Percentiles rank a stretch among this genome's conserved stretches.
phyloP scores from a whole-genome alignment of 2,113 vertebrate species.

The Solea solea region DNA sequence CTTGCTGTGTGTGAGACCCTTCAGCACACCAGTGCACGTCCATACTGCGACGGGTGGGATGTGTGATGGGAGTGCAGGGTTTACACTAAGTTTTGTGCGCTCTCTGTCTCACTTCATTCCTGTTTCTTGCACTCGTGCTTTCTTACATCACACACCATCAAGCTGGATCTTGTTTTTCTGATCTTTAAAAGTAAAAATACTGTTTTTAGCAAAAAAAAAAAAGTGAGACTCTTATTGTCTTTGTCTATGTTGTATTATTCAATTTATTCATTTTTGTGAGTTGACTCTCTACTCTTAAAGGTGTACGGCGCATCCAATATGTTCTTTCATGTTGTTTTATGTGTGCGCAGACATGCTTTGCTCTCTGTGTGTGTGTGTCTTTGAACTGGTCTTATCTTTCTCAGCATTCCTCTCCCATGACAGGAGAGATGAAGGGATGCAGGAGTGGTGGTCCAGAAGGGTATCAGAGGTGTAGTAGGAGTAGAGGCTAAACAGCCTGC shows the following conservation, averaged over 20 bases:
- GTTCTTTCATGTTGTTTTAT: constrained; percentile 28
- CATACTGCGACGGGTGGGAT: not conserved
- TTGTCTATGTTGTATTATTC: no score
- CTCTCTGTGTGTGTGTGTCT: constrained; percentile 33
- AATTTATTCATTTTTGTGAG: not conserved
- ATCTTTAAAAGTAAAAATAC: not conserved
- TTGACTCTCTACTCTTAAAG: constrained; percentile 32
- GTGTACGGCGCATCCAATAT: constrained; percentile 21
- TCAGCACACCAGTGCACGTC: not conserved
- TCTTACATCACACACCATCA: not conserved
- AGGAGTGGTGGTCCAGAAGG: constrained; percentile 45
- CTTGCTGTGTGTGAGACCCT: not conserved
- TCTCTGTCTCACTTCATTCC: not conserved
- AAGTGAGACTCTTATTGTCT: no score
- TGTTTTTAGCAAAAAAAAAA: no score
- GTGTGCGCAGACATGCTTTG: constrained; percentile 2
- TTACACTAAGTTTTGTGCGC: not conserved
- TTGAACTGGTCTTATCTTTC: constrained; percentile 75
- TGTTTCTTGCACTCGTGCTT: not conserved
- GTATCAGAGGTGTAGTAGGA: constrained; percentile 23
- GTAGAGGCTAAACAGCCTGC: constrained; percentile 21
- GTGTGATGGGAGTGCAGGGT: constrained; percentile 3
- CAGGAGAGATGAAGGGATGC: constrained; percentile 46
- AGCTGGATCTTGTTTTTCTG: not conserved
- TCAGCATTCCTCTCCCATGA: constrained; percentile 70